A percentile compares a stretch with the other conserved stretches of the same genome.
Conservation (phyloP, 64 coral and sea anemone species). For the Pocillopora verrucosa region DNA sequence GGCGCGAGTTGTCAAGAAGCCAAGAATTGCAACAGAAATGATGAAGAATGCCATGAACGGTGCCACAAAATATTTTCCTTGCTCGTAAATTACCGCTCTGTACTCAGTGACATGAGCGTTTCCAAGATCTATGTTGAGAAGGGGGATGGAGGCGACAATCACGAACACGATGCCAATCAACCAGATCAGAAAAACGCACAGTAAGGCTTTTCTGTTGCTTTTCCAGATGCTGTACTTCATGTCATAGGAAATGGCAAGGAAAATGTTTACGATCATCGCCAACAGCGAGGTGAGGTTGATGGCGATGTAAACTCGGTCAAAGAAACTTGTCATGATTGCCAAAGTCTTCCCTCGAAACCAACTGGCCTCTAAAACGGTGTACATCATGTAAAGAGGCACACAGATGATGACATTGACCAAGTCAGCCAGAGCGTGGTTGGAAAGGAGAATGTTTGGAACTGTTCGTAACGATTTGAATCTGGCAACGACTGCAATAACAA, state of each 20-base stretch:
- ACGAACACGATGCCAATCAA: background rate
- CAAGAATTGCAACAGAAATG: background rate
- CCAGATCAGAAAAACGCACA: background rate
- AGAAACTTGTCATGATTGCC: background rate
- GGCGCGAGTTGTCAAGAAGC: background rate
- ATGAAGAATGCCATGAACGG: background rate
- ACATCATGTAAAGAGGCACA: background rate
- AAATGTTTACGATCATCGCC: background rate
- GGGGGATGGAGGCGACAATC: background rate
- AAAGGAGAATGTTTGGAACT: no score
- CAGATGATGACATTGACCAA: background rate
- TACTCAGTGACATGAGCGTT: conserved; percentile 6
- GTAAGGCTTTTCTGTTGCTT: background rate
- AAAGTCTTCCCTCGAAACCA: background rate
- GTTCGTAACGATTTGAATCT: conserved; percentile 1
- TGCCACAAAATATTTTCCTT: background rate
- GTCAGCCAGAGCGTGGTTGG: background rate
- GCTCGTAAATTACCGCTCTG: background rate
- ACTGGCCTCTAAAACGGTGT: background rate
- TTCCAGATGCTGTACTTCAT: background rate
- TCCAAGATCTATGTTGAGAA: background rate
- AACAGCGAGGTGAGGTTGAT: background rate
- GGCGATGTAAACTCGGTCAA: background rate
- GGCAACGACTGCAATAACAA: background rate
- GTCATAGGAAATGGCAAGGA: background rate